phyloP scores from a whole-genome alignment of 2,888 invertebrate genomes.

The Arge pagana region DNA sequence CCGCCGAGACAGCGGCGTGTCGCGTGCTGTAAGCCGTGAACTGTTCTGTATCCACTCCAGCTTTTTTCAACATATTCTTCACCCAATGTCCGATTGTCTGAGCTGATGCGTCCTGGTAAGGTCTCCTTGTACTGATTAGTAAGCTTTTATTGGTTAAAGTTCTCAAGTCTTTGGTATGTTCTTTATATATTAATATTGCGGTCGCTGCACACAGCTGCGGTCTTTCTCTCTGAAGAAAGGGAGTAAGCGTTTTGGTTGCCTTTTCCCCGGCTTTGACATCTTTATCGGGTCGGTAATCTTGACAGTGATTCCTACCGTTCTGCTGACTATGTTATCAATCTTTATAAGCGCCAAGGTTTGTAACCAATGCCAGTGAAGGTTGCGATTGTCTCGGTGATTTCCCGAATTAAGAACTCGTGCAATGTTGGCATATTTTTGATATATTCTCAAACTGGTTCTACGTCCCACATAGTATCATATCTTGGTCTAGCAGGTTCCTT shows the following conservation, averaged over 20 bases:
- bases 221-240: constrained; percentile 24
- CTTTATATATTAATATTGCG: constrained; percentile 8
- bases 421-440: no score
- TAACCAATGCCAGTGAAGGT: no score
- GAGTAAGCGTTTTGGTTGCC: constrained; percentile 21
- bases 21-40: constrained; percentile 17
- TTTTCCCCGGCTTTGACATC: constrained; percentile 24
- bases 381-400: no score
- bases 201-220: constrained; percentile 7
- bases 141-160: constrained; percentile 8
- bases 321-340: constrained; percentile 19
- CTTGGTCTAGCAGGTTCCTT: constrained; percentile 27
- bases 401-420: no score
- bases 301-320: constrained; percentile 7
- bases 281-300: constrained; percentile 22
- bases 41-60: background rate
- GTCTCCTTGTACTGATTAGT: background rate
- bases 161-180: constrained; percentile 21
- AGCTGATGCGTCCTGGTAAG: background rate
- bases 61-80: background rate
- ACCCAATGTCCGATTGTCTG: background rate
- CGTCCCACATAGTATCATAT: constrained; percentile 30
- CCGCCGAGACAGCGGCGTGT: background rate
- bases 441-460: constrained; percentile 23
- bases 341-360: constrained; percentile 28